A percentile compares a stretch with the other conserved stretches of the same genome.
Conservation (phyloP, 2,113 vertebrate genomes). For the Syngnathoides biaculeatus region DNA sequence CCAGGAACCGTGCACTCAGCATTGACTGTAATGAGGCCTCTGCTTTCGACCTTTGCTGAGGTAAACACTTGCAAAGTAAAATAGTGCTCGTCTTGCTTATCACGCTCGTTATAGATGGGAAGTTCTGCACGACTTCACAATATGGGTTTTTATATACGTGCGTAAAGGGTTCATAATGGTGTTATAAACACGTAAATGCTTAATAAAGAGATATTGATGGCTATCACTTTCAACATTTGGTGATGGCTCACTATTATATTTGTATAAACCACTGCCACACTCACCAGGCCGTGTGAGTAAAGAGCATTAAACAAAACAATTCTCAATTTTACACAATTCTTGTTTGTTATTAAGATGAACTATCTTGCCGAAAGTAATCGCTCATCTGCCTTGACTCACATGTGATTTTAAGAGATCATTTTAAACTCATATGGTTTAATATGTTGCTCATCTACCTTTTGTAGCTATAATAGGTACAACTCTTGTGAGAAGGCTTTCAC, state of each 20-base stretch:
- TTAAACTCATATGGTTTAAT: too few relatives aligned
- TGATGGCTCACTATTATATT: background rate
- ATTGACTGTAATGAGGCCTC: slow-evolving; percentile 62
- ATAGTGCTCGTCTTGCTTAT: slow-evolving; percentile 45
- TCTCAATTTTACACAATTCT: background rate
- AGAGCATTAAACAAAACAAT: background rate
- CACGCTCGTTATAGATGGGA: slow-evolving; percentile 43
- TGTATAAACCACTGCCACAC: background rate
- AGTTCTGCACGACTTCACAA: slow-evolving; percentile 5
- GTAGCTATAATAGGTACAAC: too few relatives aligned
- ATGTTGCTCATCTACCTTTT: too few relatives aligned
- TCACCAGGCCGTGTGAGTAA: too few relatives aligned
- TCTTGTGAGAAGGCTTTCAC: too few relatives aligned
- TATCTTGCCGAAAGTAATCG: too few relatives aligned
- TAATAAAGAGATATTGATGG: background rate
- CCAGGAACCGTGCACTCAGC: slow-evolving; percentile 51
- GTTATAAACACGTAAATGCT: background rate
- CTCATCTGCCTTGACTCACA: too few relatives aligned
- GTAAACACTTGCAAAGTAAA: slow-evolving; percentile 49
- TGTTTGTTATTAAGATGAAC: background rate
- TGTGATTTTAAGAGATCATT: too few relatives aligned
- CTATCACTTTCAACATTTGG: background rate
- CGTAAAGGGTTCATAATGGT: background rate
- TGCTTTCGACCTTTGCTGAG: slow-evolving; percentile 53
- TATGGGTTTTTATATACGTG: background rate